A percentile compares a stretch with the other conserved stretches of the same genome.
Conservation (phyloP, 1,140 invertebrate species). For the Trigoniulus corallinus region DNA sequence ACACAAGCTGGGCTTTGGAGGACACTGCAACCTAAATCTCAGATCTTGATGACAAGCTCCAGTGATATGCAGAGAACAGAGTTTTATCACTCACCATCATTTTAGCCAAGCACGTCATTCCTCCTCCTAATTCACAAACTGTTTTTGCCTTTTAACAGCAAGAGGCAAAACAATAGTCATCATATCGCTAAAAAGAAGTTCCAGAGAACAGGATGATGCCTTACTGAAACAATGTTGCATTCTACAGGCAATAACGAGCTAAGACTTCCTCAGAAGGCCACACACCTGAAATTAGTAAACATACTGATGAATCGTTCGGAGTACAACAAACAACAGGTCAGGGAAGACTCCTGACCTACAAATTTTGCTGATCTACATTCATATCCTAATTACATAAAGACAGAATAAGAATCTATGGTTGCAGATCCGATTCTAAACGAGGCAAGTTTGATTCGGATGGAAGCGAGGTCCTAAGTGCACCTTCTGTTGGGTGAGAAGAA, state of each 20-base stretch:
- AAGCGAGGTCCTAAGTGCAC: no score
- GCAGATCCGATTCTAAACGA: no score
- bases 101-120: slow-evolving; percentile 69
- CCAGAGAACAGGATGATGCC: neutral
- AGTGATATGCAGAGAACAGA: neutral
- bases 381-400: no score
- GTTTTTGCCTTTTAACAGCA: slow-evolving; percentile 29
- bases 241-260: slow-evolving; percentile 50
- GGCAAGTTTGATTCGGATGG: no score
- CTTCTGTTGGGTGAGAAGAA: no score
- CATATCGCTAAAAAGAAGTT: neutral
- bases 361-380: no score
- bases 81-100: slow-evolving; percentile 41
- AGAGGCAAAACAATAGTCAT: neutral
- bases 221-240: slow-evolving; percentile 40
- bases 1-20: slow-evolving; percentile 21
- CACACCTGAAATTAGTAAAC: slow-evolving; percentile 33
- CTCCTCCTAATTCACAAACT: slow-evolving; percentile 63
- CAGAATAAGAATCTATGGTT: no score
- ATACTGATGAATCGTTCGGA: no score
- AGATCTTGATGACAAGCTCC: slow-evolving; percentile 1
- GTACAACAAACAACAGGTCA: no score
- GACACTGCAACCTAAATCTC: slow-evolving; percentile 19
- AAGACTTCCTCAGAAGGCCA: slow-evolving; percentile 80
- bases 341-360: no score